phyloP scores from a whole-genome alignment of 2,888 invertebrate genomes.

The Metallyticus violacea region DNA sequence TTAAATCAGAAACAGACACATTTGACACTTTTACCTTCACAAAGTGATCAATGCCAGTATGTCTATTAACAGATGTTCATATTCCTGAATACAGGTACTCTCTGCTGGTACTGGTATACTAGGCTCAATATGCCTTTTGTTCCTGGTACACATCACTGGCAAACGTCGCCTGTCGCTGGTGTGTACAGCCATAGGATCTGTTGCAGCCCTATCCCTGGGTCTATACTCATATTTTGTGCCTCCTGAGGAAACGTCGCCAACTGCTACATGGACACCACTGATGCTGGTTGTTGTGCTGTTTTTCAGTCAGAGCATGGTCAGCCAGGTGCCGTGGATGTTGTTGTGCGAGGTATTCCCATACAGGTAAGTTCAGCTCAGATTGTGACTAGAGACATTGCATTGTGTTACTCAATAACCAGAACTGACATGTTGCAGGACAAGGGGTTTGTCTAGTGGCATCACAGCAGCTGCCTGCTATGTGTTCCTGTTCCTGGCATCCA shows the following conservation, averaged over 20 bases:
- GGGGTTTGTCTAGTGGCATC: constrained; percentile 53
- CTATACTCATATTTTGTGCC: not conserved
- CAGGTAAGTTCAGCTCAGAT: constrained; percentile 40
- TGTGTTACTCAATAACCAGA: too few relatives aligned
- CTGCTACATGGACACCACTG: constrained; percentile 41
- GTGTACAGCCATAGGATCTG: not conserved
- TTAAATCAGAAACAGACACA: too few relatives aligned
- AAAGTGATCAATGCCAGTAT: too few relatives aligned
- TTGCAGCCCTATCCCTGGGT: not conserved
- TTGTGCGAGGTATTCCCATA: constrained; percentile 51
- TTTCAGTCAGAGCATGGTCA: constrained; percentile 45
- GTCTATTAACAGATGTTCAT: too few relatives aligned
- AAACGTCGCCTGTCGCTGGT: not conserved
- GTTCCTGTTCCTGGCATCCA: constrained; percentile 52
- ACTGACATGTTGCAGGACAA: constrained; percentile 52
- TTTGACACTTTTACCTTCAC: too few relatives aligned
- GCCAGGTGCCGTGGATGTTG: constrained; percentile 51
- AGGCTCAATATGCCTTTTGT: not conserved
- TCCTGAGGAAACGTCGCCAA: not conserved
- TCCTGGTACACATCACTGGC: not conserved
- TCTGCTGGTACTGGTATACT: not conserved
- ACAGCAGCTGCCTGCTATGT: constrained; percentile 55
- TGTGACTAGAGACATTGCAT: too few relatives aligned
- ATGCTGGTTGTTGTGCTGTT: constrained; percentile 48
- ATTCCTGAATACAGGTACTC: not conserved